phyloP scores from a whole-genome alignment of 2,888 invertebrate species.

The Hypsopygia costalis region DNA sequence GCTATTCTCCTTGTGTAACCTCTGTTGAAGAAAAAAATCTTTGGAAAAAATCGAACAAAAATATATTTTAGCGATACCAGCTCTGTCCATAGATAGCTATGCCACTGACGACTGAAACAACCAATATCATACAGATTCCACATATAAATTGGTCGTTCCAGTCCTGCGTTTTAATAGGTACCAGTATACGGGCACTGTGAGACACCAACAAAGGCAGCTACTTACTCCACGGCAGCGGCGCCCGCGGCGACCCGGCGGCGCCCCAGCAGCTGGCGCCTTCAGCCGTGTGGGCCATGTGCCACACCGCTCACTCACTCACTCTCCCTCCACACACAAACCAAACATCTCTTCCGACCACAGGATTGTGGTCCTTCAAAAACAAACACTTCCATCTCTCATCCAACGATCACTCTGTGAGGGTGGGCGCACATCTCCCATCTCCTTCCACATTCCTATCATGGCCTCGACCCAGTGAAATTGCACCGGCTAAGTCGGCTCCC shows the following conservation, averaged over 20 bases:
- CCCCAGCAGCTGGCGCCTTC: slow-evolving; percentile 42
- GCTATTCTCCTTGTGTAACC: too few relatives aligned
- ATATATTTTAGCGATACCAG: too few relatives aligned
- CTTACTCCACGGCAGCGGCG: slow-evolving; percentile 1
- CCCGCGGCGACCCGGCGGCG: slow-evolving; percentile 18
- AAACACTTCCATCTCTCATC: slow-evolving; percentile 1
- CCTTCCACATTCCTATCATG: slow-evolving; percentile 59
- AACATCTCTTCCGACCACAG: too few relatives aligned
- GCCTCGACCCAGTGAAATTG: slow-evolving; percentile 54
- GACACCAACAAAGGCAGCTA: neutral
- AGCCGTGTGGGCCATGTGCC: slow-evolving; percentile 51
- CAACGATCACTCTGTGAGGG: slow-evolving; percentile 35
- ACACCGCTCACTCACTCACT: slow-evolving; percentile 37
- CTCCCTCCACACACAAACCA: slow-evolving; percentile 18
- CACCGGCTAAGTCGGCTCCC: slow-evolving; percentile 29
- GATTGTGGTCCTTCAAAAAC: slow-evolving; percentile 6
- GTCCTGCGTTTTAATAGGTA: too few relatives aligned
- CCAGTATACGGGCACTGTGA: neutral
- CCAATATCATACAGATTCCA: too few relatives aligned
- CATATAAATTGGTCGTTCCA: too few relatives aligned
- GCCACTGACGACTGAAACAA: too few relatives aligned
- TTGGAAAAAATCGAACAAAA: too few relatives aligned
- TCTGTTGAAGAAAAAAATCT: too few relatives aligned
- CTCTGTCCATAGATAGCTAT: too few relatives aligned
- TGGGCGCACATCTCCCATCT: slow-evolving; percentile 50